Base-by-base conservation (phyloP, 2,113 vertebrate species). In the Thunnus maccoyii region DNA sequence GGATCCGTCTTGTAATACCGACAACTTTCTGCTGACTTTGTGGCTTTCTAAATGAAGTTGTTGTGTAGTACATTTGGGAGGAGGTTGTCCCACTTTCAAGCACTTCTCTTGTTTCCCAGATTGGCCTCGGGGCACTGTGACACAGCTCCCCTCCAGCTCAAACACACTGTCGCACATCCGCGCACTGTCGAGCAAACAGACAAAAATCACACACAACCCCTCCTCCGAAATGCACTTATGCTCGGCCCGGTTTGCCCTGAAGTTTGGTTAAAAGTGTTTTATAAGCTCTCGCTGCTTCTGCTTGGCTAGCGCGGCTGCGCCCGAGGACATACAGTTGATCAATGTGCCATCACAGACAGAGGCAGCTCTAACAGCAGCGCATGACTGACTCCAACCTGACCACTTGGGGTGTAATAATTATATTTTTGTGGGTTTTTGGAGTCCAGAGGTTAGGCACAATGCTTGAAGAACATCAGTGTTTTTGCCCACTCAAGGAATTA, bases 41-140 rank as follows among this genome's bases (percentile, higher is more conserved):
- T 47, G 67, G 18, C 0, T 66, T 14, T 79, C 72, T 64, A 5
- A 83, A 69, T 68, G 9, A 78, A 86, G 79, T 78, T 85, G 84
- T 90, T 86, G 87, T 86, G 76, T 18, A 0, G 46, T 9, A n/a
- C 18, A 3, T 82, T 77, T 56, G 70, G 67, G 44, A 11, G 54
- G 5, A 66, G 61, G 20, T 76, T 87, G 91, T 83, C 91, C 92
- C 91, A 90, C 80, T 91, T 93, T 91, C 51, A 36, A 64, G 52
- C 36, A 2, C 73, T 85, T 65, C 1, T 2, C 76, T 80, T 73
- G 76, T 82, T 83, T 90, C 77, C 3, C 48, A 72, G 80, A 32
- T 51, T 66, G 69, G 83, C 79, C 80, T 79, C 25, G 13, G 81
- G 87, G 86, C 46, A 61, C 77, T n/a, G 72, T 47, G 66, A 51